Evolutionary conservation across 2,797 vertebrate genomes (phyloP).

Genomic region (Myotis vivesi): DNA sequence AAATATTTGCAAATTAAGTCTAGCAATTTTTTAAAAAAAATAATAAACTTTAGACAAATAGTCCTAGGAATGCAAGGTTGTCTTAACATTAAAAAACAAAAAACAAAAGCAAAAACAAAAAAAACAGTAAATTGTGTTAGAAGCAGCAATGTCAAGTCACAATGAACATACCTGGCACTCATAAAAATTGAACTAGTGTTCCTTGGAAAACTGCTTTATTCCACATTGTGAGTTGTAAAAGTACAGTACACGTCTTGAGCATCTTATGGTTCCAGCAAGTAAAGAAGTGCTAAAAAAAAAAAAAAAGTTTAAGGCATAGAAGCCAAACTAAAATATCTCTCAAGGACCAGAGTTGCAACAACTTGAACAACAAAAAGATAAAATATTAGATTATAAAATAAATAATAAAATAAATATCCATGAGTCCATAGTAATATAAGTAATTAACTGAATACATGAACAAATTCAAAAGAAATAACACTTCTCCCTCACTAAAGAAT

Average conservation of each 20-base stretch:
- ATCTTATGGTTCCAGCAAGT: background rate
- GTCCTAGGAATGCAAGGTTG: background rate
- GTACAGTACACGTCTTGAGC: background rate
- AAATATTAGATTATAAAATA: background rate
- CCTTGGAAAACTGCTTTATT: background rate
- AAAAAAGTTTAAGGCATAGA: background rate
- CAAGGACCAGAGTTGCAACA: background rate
- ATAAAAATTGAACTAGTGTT: background rate
- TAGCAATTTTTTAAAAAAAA: background rate
- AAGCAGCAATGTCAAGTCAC: background rate
- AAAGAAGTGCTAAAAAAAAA: background rate
- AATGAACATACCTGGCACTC: background rate
- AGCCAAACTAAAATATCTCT: background rate
- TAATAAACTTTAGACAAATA: background rate
- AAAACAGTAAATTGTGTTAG: background rate
- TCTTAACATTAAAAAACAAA: background rate
- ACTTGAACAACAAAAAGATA: background rate
- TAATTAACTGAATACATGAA: too few species aligned
- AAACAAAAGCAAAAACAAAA: background rate
- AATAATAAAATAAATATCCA: slow-evolving; percentile 5
- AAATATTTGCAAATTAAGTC: slow-evolving; percentile 11
- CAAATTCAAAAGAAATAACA: too few species aligned
- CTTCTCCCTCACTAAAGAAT: too few species aligned
- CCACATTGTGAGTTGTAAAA: background rate
- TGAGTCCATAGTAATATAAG: too few species aligned